Evolutionary conservation across 2,113 vertebrate species (phyloP).

Genomic region (Phyllostomus discolor): DNA sequence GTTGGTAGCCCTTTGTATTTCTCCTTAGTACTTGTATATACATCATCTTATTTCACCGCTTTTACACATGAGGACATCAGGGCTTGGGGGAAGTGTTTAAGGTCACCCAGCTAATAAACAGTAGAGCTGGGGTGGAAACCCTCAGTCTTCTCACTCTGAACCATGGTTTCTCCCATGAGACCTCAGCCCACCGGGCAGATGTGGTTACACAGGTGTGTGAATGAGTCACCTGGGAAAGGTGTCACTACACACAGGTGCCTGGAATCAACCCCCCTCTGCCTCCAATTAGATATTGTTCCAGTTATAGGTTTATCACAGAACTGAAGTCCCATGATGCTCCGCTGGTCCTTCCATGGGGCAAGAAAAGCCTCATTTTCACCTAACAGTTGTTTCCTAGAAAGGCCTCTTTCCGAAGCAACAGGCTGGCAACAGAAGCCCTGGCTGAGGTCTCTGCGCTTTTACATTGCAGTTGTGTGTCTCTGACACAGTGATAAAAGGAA

Average conservation of each 20-base stretch:
- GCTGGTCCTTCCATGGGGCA: background rate
- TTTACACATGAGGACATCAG: background rate
- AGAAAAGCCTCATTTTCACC: background rate
- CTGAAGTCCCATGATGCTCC: background rate
- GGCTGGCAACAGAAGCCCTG: background rate
- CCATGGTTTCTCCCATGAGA: background rate
- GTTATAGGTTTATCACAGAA: background rate
- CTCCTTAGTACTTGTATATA: background rate
- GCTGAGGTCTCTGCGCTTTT: background rate
- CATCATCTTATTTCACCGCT: background rate
- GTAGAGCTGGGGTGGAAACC: background rate
- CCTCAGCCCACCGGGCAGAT: background rate
- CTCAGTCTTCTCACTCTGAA: background rate
- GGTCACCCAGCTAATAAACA: background rate
- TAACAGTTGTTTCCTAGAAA: background rate
- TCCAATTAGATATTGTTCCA: background rate
- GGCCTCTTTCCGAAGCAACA: background rate
- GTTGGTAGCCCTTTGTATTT: background rate
- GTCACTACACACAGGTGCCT: background rate
- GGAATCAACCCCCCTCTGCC: background rate
- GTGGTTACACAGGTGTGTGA: rapidly evolving
- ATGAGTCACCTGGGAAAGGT: background rate
- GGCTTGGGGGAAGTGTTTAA: background rate
- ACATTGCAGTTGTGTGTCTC: rapidly evolving
- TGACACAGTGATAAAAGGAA: background rate